Percentiles rank a stretch among this genome's conserved stretches.
Evolutionary conservation across 2,797 vertebrate species (phyloP).

Genomic region (Ctenosaura bakeri): DNA sequence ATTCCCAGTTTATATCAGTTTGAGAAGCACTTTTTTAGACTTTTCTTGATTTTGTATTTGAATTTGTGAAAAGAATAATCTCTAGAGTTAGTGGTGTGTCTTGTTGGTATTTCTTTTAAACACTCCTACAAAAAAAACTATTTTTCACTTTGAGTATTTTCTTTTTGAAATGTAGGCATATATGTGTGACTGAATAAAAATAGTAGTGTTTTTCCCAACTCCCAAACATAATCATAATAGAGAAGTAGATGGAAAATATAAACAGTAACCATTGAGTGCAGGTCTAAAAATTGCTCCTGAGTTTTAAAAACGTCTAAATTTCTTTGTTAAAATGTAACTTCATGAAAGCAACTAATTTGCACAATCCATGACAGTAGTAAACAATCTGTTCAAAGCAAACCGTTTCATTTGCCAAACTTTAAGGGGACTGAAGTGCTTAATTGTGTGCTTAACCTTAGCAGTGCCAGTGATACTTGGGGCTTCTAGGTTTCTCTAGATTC

Average conservation of each 20-base stretch:
- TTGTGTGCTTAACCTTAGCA: not conserved
- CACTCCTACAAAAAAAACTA: not conserved
- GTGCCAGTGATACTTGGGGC: not conserved
- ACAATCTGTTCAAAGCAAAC: not conserved
- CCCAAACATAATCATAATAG: not conserved
- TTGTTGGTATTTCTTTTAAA: not conserved
- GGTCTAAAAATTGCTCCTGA: not conserved
- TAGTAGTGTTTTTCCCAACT: not conserved
- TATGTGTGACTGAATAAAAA: slow-evolving; percentile 6
- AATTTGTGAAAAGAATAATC: not conserved
- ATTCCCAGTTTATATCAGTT: too few species aligned
- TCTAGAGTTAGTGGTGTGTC: not conserved
- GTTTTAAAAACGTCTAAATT: not conserved
- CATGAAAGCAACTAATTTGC: not conserved
- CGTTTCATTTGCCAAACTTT: not conserved
- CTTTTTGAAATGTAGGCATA: not conserved
- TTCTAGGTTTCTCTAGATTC: not conserved
- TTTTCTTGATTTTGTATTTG: not conserved
- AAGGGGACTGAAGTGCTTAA: not conserved
- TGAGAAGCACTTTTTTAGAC: not conserved
- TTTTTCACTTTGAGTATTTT: not conserved
- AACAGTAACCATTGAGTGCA: not conserved
- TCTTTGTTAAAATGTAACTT: not conserved
- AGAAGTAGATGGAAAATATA: not conserved
- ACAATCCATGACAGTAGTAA: not conserved